These are phyloP conservation scores for Temnothorax curvispinosus DNA, from an alignment of 1,140 invertebrate species.

Conservation along the genomic window DNA sequence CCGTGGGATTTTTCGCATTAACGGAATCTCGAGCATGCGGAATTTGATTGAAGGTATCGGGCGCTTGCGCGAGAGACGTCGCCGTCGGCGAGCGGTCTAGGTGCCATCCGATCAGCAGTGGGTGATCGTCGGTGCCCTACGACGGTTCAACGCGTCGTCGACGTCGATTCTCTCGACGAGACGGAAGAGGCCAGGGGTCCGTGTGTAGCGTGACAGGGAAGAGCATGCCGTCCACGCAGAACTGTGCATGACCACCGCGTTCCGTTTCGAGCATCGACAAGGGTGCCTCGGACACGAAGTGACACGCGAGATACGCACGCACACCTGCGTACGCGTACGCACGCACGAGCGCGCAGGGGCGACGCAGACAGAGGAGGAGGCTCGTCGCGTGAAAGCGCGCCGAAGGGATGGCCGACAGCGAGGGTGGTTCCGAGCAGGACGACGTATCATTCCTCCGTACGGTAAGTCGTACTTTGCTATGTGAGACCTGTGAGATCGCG, in stretches of 20 bases:
- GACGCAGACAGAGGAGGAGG: not conserved
- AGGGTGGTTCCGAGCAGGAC: slow-evolving; percentile 98
- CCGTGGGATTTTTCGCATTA: slow-evolving; percentile 32
- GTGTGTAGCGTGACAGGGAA: slow-evolving; percentile 17
- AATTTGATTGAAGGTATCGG: slow-evolving; percentile 74
- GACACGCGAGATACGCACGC: slow-evolving; percentile 9
- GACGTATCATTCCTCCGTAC: slow-evolving; percentile 99
- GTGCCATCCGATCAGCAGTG: slow-evolving; percentile 62
- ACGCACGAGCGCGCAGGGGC: slow-evolving; percentile 26
- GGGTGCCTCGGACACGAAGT: slow-evolving; percentile 43
- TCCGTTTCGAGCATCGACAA: slow-evolving; percentile 30
- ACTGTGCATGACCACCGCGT: slow-evolving; percentile 53
- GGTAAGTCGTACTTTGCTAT: slow-evolving; percentile 88
- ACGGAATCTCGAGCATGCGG: slow-evolving; percentile 71
- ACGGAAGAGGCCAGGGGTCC: slow-evolving; percentile 8
- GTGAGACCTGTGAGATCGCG: not conserved
- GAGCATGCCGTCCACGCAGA: slow-evolving; percentile 63
- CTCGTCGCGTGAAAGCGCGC: slow-evolving; percentile 64
- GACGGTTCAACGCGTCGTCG: slow-evolving; percentile 51
- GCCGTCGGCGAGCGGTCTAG: slow-evolving; percentile 55
- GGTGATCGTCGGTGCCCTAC: slow-evolving; percentile 71
- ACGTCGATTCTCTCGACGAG: slow-evolving; percentile 19
- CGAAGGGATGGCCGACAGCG: slow-evolving; percentile 93
- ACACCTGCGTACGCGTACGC: slow-evolving; percentile 19
- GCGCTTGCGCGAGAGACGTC: slow-evolving; percentile 74